Conservation (phyloP, 2,113 vertebrate species). For the Aspiorhynchus laticeps region DNA sequence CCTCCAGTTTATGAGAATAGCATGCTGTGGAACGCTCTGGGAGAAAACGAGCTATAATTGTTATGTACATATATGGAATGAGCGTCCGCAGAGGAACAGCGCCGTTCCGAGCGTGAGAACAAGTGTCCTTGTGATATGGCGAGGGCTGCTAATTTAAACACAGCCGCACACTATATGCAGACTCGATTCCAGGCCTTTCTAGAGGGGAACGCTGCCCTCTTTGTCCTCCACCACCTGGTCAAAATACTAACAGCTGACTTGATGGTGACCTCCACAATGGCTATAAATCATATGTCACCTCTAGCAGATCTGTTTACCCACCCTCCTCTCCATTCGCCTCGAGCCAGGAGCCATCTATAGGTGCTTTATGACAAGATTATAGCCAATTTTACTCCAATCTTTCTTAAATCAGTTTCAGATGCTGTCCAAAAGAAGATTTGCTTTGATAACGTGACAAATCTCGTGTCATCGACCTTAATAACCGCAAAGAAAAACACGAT, state of each 20-base stretch:
- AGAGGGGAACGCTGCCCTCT: constrained; percentile 72
- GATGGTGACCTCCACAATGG: constrained; percentile 69
- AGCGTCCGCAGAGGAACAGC: constrained; percentile 63
- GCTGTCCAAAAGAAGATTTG: neutral
- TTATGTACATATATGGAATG: constrained; percentile 41
- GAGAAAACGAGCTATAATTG: constrained; percentile 63
- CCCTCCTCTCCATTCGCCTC: constrained; percentile 33
- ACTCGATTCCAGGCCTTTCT: constrained; percentile 62
- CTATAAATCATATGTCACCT: constrained; percentile 71
- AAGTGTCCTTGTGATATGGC: constrained; percentile 64
- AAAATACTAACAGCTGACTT: constrained; percentile 79
- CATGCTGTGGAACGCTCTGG: constrained; percentile 74
- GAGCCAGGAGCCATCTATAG: constrained; percentile 54
- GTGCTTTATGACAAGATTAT: constrained; percentile 57
- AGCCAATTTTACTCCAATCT: constrained; percentile 44
- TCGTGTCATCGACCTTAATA: neutral
- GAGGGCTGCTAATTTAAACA: constrained; percentile 64
- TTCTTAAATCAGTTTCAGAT: constrained; percentile 3
- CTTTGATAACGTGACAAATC: neutral
- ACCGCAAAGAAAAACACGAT: neutral
- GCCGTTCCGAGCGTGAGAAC: constrained; percentile 53
- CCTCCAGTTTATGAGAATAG: constrained; percentile 65
- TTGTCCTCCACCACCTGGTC: constrained; percentile 78
- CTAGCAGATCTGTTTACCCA: constrained; percentile 45
- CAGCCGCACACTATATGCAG: constrained; percentile 27